Evolutionary conservation across 2,888 invertebrate species (phyloP).

Genomic region (Stenichneumon culpator): DNA sequence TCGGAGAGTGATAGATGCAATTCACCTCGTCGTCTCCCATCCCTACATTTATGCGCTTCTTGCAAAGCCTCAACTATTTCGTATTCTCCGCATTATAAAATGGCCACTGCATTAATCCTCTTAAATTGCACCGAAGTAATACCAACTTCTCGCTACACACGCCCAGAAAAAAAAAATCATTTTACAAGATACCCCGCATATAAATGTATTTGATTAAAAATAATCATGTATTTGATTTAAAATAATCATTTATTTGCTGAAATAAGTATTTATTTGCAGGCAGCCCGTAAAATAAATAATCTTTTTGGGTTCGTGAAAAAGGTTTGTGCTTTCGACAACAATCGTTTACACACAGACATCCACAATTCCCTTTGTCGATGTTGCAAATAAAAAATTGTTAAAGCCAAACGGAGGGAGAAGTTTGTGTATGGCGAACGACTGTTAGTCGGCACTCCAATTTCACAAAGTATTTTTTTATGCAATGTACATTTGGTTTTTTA

Average conservation of each 20-base stretch:
- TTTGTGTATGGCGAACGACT: too few relatives aligned
- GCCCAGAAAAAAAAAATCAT: not conserved
- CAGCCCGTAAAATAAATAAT: not conserved
- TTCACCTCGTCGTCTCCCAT: conserved; percentile 51
- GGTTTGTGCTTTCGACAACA: too few relatives aligned
- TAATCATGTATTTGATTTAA: not conserved
- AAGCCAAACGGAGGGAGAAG: too few relatives aligned
- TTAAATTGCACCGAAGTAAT: conserved; percentile 29
- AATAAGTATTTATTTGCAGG: not conserved
- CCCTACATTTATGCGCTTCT: conserved; percentile 30
- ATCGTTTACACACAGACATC: too few relatives aligned
- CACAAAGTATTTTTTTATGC: too few relatives aligned
- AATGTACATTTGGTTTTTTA: too few relatives aligned
- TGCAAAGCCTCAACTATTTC: not conserved
- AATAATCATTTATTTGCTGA: not conserved
- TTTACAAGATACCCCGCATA: not conserved
- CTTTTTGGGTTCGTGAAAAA: too few relatives aligned
- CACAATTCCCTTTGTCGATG: too few relatives aligned
- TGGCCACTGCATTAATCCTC: not conserved
- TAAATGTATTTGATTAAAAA: not conserved
- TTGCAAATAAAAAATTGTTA: too few relatives aligned
- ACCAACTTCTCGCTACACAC: conserved; percentile 49
- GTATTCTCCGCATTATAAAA: conserved; percentile 29
- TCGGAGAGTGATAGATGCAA: conserved; percentile 55
- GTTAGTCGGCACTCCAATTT: too few relatives aligned